Percentiles rank a stretch among this genome's conserved stretches.
phyloP scores from a whole-genome alignment of 2,797 vertebrate genomes.

The Novumbra hubbsi region DNA sequence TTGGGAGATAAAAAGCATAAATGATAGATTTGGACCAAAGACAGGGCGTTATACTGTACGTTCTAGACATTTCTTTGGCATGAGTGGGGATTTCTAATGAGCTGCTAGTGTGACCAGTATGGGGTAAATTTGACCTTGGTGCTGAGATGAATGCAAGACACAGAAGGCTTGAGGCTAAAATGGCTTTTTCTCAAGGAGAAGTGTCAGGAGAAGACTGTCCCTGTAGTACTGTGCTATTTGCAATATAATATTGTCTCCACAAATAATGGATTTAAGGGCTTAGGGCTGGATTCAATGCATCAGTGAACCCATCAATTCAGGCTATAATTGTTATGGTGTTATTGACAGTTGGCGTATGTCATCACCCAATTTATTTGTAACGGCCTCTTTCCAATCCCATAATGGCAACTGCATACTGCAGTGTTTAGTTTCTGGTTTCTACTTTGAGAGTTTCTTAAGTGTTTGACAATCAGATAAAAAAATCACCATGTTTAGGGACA shows the following conservation, averaged over 20 bases:
- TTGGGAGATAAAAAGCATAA: neutral
- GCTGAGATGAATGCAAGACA: constrained; percentile 1
- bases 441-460: too few relatives aligned
- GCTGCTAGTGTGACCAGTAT: neutral
- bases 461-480: too few relatives aligned
- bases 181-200: constrained; percentile 12
- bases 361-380: too few relatives aligned
- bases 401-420: too few relatives aligned
- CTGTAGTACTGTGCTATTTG: neutral
- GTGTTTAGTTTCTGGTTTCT: too few relatives aligned
- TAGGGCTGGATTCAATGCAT: neutral
- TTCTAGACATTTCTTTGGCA: neutral
- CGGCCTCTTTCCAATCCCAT: too few relatives aligned
- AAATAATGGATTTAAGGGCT: neutral
- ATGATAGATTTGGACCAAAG: neutral
- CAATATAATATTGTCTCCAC: neutral
- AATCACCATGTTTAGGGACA: too few relatives aligned
- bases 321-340: too few relatives aligned
- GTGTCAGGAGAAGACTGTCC: constrained; percentile 10
- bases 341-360: too few relatives aligned
- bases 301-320: too few relatives aligned
- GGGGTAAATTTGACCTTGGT: constrained; percentile 16
- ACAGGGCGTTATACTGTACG: neutral
- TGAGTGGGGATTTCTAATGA: constrained; percentile 1
- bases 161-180: constrained; percentile 3